Evolutionary conservation across 2,113 vertebrate genomes (phyloP), one percentile per base, ranked within the genome.

Genomic region (Pelodiscus sinensis): DNA sequence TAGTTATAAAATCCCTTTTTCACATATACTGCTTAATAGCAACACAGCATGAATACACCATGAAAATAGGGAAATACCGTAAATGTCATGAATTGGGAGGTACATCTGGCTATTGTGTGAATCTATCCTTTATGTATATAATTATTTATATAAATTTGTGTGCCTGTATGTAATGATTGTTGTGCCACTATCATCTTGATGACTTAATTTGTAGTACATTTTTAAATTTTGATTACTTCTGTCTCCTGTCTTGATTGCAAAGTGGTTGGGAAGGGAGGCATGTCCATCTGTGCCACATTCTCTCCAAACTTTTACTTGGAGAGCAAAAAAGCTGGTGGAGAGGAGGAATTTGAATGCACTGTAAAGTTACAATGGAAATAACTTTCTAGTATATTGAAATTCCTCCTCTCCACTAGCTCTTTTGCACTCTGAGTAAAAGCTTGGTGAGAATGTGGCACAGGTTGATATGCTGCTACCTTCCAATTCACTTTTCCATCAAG

Each of bases 121-220:
- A 51, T 15, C 18, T 5, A 21, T 52, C 80, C 4, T 22, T 44
- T 44, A 44, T 55, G 60, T 35, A 38, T 25, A 85, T 91, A 3
- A 60, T 54, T 14, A 86, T 86, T 81, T 58, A 88, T 83, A 11
- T 8, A 50, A 51, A 15, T 2, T 78, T 88, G 81, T 71, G 84
- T 79, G 82, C 2, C 18, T 16, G 1, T 79, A 79, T 7, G 52
- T 80, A 92, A 86, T 56, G 71, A 62, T 73, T 90, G 51, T 58
- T 90, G 87, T 86, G 50, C 9, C 31, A 0, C 65, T 89, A 89
- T 27, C 27, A 85, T 16, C 91, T 84, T 77, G 2, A 22, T 82
- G 29, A 31, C 93, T 90, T 86, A 71, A 82, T 90, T 93, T 92
- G 81, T 29, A 81, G 13, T 44, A 38, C n/a, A 55, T 44, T 54